These are phyloP conservation scores for Bombus fervidus DNA, from an alignment of 1,140 invertebrate species.

Conservation along the genomic window DNA sequence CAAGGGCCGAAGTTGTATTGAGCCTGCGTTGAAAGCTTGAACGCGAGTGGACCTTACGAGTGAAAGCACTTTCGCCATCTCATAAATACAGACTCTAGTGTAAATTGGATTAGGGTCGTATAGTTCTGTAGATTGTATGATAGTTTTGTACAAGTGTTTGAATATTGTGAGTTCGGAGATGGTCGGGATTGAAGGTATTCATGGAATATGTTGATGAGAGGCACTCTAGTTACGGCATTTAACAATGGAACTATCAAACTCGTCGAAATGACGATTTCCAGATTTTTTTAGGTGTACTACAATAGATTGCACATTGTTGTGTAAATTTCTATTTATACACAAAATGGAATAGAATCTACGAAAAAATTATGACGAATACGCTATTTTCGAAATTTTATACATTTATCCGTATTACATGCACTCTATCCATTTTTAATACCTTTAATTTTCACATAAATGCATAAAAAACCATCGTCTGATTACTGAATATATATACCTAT, in stretches of 20 bases:
- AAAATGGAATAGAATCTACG: too few relatives aligned
- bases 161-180: background rate
- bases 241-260: background rate
- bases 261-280: too few relatives aligned
- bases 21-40: background rate
- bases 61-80: background rate
- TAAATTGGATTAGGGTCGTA: constrained; percentile 3
- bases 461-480: too few relatives aligned
- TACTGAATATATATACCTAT: too few relatives aligned
- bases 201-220: background rate
- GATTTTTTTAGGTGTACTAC: too few relatives aligned
- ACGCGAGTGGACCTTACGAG: background rate
- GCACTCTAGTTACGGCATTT: background rate
- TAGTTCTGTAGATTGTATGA: background rate
- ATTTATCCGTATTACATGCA: too few relatives aligned
- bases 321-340: too few relatives aligned
- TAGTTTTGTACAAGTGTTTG: background rate
- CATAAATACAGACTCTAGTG: constrained; percentile 8
- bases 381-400: too few relatives aligned
- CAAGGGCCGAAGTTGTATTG: background rate
- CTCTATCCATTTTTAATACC: too few relatives aligned
- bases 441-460: too few relatives aligned
- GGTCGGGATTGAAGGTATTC: background rate
- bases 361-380: too few relatives aligned
- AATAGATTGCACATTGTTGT: too few relatives aligned